Base-by-base conservation (phyloP, 2,888 invertebrate genomes). In the Brenthis hecate region DNA sequence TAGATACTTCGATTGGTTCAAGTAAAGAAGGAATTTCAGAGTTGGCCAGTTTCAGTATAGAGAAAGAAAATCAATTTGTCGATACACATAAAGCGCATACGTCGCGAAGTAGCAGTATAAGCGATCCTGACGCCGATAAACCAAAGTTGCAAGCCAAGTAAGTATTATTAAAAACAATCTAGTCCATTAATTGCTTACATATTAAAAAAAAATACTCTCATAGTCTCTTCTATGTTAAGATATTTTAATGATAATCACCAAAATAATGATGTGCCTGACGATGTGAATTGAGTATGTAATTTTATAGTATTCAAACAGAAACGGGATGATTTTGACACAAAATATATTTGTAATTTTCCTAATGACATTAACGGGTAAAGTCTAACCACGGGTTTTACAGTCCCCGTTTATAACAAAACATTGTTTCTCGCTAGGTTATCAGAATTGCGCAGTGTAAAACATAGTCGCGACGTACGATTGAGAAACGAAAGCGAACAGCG, bases 401-500 rank as follows among this genome's bases (percentile, higher is more conserved):
- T 14, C 32, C 3, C 23, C 3, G n/a, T n/a, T 19, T 54, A 11
- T 23, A 54, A 8, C 28, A 28, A 19, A 14, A 28, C 23, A 6
- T 1, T 32, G 14, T 14, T 50, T 47, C 13, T 55, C 36, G 54
- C 3, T 70, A 96, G 96, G 86, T 88, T 96, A 78, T 95, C 96
- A 8, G 96, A 97, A 88, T 86, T 97, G 75, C 96, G 95, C 78
- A 94, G 94, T 68, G 95, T 97, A 73, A 95, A 94, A 73, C 96
- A 97, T 85, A 94, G 94, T 76, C 95, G 95, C 79, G 97, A 97
- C 86, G 96, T 97, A 77, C 93, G 94, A 60, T 87, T 97, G 74
- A 94, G 95, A 60, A 95, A 96, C 72, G 97, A 97, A 76, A 95
- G 96, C 80, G 96, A 97, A 75, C 93, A 95, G 77, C 93, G 97